Evolutionary conservation across 2,888 invertebrate genomes (phyloP).

Genomic region (Chloroclystis v-ata): DNA sequence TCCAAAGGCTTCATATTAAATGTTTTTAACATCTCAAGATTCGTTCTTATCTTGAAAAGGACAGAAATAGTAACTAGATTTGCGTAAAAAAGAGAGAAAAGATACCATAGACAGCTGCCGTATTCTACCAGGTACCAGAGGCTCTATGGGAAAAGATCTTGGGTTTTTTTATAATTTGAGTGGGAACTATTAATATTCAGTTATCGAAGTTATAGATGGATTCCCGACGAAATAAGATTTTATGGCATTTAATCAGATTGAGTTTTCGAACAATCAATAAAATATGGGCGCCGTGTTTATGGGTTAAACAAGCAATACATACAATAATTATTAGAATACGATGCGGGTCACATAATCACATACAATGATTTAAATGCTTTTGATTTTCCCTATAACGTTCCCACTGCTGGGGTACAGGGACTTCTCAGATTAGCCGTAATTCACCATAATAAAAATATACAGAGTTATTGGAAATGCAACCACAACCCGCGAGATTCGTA

Average conservation of each 20-base stretch:
- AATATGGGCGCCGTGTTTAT: too few relatives aligned
- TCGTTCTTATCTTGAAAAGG: slow-evolving; percentile 47
- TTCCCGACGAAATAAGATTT: slow-evolving; percentile 3
- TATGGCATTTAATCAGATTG: slow-evolving; percentile 10
- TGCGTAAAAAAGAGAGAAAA: slow-evolving; percentile 40
- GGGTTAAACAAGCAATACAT: too few relatives aligned
- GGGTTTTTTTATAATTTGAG: slow-evolving; percentile 47
- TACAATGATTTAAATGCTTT: too few relatives aligned
- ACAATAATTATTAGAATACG: too few relatives aligned
- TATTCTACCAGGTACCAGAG: slow-evolving; percentile 56
- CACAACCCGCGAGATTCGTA: too few relatives aligned
- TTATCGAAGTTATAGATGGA: slow-evolving; percentile 13
- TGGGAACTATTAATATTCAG: slow-evolving; percentile 29
- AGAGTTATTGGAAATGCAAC: too few relatives aligned
- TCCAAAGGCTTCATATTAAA: slow-evolving; percentile 15
- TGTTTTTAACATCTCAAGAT: slow-evolving; percentile 31
- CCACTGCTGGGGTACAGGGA: too few relatives aligned
- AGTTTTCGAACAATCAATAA: background rate
- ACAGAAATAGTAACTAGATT: slow-evolving; percentile 27
- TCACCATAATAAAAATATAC: too few relatives aligned
- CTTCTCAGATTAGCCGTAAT: too few relatives aligned
- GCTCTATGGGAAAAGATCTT: slow-evolving; percentile 50
- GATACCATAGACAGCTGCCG: slow-evolving; percentile 65
- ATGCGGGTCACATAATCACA: too few relatives aligned
- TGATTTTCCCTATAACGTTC: too few relatives aligned